These are phyloP conservation scores for Clitarchus hookeri DNA, from an alignment of 2,888 invertebrate genomes.

Conservation along the genomic window DNA sequence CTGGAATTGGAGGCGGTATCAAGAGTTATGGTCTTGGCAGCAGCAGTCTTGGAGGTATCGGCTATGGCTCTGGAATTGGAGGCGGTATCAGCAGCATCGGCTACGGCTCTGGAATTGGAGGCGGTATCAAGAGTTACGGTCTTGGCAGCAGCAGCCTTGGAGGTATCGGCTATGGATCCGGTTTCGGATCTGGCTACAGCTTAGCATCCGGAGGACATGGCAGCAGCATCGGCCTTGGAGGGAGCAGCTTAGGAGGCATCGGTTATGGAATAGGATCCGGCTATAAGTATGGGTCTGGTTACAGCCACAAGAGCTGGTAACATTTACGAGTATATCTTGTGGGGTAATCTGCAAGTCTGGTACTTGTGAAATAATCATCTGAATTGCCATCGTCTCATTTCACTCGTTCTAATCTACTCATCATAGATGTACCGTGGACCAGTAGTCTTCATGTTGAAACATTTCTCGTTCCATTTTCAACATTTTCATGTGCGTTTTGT, in stretches of 20 bases:
- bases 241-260: neutral
- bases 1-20: neutral
- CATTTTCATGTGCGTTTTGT: no score
- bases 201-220: neutral
- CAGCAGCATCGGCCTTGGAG: neutral
- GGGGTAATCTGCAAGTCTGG: neutral
- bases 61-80: slow-evolving; percentile 19
- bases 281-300: neutral
- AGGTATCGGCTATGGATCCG: neutral
- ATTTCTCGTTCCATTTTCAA: no score
- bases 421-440: no score
- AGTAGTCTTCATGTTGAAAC: no score
- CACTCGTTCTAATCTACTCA: neutral
- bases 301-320: neutral
- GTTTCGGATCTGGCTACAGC: neutral
- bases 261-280: neutral
- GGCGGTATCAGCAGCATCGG: neutral
- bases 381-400: neutral
- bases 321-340: neutral
- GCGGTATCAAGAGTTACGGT: neutral
- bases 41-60: neutral
- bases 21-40: neutral
- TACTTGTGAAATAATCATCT: neutral
- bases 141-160: neutral
- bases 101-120: neutral